phyloP scores from a whole-genome alignment of 2,888 invertebrate genomes.

The Saturnia japonica region DNA sequence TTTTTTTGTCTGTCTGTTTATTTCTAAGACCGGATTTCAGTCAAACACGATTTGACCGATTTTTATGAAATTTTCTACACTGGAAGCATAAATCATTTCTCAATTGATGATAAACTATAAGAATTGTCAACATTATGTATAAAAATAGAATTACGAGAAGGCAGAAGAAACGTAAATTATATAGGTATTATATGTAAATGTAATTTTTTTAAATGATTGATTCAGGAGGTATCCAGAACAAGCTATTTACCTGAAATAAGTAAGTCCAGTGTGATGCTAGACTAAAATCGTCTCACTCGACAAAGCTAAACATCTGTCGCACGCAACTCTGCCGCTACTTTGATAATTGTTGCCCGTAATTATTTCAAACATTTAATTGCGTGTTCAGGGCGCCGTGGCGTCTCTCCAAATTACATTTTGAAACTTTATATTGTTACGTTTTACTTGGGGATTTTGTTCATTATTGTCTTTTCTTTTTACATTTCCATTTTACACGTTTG shows the following conservation, averaged over 20 bases:
- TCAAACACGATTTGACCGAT: no score
- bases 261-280: constrained; percentile 18
- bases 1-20: no score
- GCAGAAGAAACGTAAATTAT: no score
- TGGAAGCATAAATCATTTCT: no score
- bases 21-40: no score
- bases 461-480: constrained; percentile 7
- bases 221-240: neutral
- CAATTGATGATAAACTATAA: no score
- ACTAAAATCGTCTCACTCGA: constrained; percentile 37
- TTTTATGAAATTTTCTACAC: no score
- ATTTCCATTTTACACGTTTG: constrained; percentile 1
- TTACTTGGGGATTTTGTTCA: constrained; percentile 16
- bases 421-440: constrained; percentile 32
- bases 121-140: no score
- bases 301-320: constrained; percentile 55
- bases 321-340: constrained; percentile 50
- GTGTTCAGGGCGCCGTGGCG: constrained; percentile 49
- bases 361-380: constrained; percentile 58
- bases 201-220: neutral
- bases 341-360: constrained; percentile 60
- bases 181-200: no score
- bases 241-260: neutral
- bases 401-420: constrained; percentile 50
- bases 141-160: no score